A percentile compares a stretch with the other conserved stretches of the same genome.
These are phyloP conservation scores for Pycnomerus fuliginosus DNA, from an alignment of 2,888 invertebrate genomes.

Conservation along the genomic window DNA sequence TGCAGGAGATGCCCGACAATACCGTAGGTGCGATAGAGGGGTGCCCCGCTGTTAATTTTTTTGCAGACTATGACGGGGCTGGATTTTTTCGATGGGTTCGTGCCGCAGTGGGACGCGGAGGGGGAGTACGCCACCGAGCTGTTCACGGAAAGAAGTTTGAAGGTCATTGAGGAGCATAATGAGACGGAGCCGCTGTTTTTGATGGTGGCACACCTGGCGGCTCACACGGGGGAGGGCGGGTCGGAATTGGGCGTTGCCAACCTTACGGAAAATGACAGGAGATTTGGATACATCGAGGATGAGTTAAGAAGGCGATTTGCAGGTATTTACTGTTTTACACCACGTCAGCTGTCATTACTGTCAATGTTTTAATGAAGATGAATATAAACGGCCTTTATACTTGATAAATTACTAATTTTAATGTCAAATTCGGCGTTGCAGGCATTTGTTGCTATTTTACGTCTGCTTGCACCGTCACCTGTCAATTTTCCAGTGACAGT, in stretches of 20 bases:
- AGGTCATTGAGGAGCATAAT: slow-evolving; percentile 60
- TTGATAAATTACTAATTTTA: background rate
- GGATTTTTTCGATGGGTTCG: slow-evolving; percentile 52
- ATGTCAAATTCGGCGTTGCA: background rate
- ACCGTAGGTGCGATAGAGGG: slow-evolving; percentile 14
- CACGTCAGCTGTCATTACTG: too few species aligned
- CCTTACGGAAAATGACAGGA: slow-evolving; percentile 58
- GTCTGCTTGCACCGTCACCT: background rate
- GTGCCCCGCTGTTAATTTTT: slow-evolving; percentile 6
- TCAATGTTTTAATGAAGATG: too few species aligned
- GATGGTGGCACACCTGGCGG: slow-evolving; percentile 74
- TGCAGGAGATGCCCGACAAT: slow-evolving; percentile 8
- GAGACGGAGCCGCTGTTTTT: slow-evolving; percentile 68
- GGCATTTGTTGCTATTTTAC: background rate
- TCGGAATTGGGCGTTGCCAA: slow-evolving; percentile 69
- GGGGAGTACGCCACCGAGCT: slow-evolving; percentile 71
- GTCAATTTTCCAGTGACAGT: background rate
- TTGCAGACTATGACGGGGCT: slow-evolving; percentile 51
- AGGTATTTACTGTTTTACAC: too few species aligned
- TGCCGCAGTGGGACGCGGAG: slow-evolving; percentile 53
- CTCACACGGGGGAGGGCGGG: slow-evolving; percentile 56
- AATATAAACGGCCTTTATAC: background rate
- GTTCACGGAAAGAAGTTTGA: slow-evolving; percentile 64
- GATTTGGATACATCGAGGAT: slow-evolving; percentile 67
- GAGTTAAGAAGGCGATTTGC: slow-evolving; percentile 66